These are phyloP conservation scores for Peribatodes rhomboidaria DNA, from an alignment of 2,888 invertebrate species.

Conservation along the genomic window DNA sequence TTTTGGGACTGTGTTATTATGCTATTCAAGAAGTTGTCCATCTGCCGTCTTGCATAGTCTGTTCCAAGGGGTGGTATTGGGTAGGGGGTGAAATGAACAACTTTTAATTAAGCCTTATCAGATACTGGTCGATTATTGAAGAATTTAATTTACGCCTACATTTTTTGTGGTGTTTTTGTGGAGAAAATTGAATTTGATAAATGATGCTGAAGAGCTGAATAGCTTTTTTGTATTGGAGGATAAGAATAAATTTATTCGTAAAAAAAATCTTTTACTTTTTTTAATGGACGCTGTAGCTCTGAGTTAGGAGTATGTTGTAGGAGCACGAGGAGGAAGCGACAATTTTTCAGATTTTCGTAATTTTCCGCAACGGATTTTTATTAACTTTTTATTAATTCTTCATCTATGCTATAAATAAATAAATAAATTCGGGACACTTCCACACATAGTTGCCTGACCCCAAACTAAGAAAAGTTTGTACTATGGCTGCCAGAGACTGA, in stretches of 20 bases:
- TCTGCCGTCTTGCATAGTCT: conserved; percentile 1
- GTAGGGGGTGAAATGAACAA: conserved; percentile 53
- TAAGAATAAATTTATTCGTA: neutral
- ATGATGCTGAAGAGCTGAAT: conserved; percentile 9
- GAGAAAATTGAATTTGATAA: conserved; percentile 21
- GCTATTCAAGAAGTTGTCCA: neutral
- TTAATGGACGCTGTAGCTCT: no score
- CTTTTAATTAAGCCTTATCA: conserved; percentile 69
- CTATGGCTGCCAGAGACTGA: no score
- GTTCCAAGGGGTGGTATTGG: conserved; percentile 11
- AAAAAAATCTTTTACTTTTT: neutral
- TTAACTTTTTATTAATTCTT: no score
- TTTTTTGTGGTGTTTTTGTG: conserved; percentile 29
- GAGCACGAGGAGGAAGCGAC: no score
- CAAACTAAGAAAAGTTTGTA: no score
- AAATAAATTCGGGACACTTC: no score
- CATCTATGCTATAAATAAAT: no score
- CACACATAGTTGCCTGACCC: no score
- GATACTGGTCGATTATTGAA: conserved; percentile 52
- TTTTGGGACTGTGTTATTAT: neutral
- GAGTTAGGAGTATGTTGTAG: no score
- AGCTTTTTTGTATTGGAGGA: conserved; percentile 5
- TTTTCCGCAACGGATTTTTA: no score
- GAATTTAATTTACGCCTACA: conserved; percentile 54
- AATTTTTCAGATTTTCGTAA: no score